These are phyloP conservation scores for Ctena decussata DNA, from an alignment of 2,888 invertebrate genomes.

Conservation along the genomic window DNA sequence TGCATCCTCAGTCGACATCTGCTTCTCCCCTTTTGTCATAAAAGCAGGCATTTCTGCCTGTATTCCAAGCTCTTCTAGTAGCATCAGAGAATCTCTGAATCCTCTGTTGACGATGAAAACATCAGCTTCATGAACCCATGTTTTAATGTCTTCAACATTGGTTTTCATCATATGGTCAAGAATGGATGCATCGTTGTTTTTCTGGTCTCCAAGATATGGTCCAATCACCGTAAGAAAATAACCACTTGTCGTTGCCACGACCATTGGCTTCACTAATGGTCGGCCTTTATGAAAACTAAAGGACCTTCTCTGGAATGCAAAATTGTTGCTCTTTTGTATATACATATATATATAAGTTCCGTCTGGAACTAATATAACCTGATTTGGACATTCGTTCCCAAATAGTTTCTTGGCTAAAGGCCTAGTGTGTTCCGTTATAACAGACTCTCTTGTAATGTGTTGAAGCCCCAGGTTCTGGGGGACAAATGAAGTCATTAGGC, in stretches of 20 bases:
- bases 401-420: constrained; percentile 45
- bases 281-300: constrained; percentile 53
- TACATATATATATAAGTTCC: constrained; percentile 48
- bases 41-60: constrained; percentile 47
- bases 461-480: constrained; percentile 35
- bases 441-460: constrained; percentile 26
- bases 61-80: constrained; percentile 50
- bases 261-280: constrained; percentile 32
- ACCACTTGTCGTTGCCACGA: constrained; percentile 51
- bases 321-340: constrained; percentile 44
- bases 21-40: constrained; percentile 38
- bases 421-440: constrained; percentile 51
- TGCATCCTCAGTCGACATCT: constrained; percentile 44
- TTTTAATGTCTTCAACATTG: constrained; percentile 46
- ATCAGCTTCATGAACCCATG: constrained; percentile 41
- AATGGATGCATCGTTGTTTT: constrained; percentile 59
- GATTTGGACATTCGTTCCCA: not conserved
- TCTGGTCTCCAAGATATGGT: constrained; percentile 42
- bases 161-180: constrained; percentile 49
- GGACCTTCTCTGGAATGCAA: constrained; percentile 42
- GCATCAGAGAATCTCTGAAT: constrained; percentile 49
- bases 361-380: constrained; percentile 51
- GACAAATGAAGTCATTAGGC: constrained; percentile 32
- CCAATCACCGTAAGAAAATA: constrained; percentile 49
- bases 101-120: constrained; percentile 56